These are phyloP conservation scores for Protodeltote pygarga DNA, from an alignment of 2,888 invertebrate species.

Conservation along the genomic window DNA sequence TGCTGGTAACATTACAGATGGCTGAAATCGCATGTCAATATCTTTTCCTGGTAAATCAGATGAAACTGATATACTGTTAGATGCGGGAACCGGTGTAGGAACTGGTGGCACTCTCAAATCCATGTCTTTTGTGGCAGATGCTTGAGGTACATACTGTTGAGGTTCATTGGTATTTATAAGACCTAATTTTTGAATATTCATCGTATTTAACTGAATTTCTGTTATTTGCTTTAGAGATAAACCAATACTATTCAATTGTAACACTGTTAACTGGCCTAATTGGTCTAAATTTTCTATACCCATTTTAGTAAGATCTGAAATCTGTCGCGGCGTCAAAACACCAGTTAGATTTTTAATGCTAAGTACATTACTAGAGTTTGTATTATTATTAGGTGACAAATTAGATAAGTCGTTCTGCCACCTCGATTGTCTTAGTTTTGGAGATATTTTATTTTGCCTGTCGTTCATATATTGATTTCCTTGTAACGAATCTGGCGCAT, in stretches of 20 bases:
- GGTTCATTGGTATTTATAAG: conserved; percentile 73
- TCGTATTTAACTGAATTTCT: conserved; percentile 88
- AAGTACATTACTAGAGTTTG: conserved; percentile 73
- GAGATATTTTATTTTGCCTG: conserved; percentile 74
- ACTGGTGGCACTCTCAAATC: conserved; percentile 81
- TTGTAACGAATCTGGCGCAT: conserved; percentile 56
- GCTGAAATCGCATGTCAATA: conserved; percentile 83
- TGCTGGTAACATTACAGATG: conserved; percentile 51
- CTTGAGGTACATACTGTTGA: conserved; percentile 58
- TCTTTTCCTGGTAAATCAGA: conserved; percentile 79
- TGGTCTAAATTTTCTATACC: conserved; percentile 88
- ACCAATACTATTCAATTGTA: conserved; percentile 87
- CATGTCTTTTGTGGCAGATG: conserved; percentile 72
- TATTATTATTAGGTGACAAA: conserved; percentile 65
- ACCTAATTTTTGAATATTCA: conserved; percentile 86
- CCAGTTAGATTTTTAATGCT: conserved; percentile 87
- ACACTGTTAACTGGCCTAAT: conserved; percentile 87
- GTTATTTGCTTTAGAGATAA: conserved; percentile 87
- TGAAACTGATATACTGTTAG: conserved; percentile 58
- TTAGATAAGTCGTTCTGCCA: conserved; percentile 81
- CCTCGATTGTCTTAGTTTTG: conserved; percentile 82
- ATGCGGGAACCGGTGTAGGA: conserved; percentile 57
- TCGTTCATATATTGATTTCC: conserved; percentile 70
- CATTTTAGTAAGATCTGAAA: conserved; percentile 86
- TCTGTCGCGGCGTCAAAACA: conserved; percentile 86